phyloP scores from a whole-genome alignment of 1,140 invertebrate species.

The Sinella curviseta region DNA sequence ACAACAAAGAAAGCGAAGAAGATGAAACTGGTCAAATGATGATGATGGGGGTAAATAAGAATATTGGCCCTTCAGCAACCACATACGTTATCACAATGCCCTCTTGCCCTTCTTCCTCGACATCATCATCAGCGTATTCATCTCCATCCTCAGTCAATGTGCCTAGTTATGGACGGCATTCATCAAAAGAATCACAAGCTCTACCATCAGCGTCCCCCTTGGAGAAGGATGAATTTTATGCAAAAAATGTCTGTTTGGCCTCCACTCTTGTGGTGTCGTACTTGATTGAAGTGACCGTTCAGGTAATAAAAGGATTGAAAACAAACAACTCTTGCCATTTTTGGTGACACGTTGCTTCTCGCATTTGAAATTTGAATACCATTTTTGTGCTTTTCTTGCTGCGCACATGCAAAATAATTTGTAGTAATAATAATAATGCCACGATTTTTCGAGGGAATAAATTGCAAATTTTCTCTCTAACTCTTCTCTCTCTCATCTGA shows the following conservation, averaged over 20 bases:
- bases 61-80: no score
- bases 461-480: no score
- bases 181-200: background rate
- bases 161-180: background rate
- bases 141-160: no score
- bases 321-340: background rate
- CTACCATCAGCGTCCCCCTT: background rate
- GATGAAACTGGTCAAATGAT: background rate
- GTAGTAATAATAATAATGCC: no score
- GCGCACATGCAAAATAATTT: no score
- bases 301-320: slow-evolving; percentile 37
- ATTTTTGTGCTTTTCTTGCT: no score
- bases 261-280: slow-evolving; percentile 47
- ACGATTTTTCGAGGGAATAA: no score
- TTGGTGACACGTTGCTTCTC: no score
- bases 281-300: slow-evolving; percentile 47
- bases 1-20: background rate
- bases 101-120: background rate
- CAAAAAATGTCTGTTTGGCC: slow-evolving; percentile 43
- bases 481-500: no score
- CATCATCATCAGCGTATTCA: no score
- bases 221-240: slow-evolving; percentile 23
- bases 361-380: no score
- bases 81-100: background rate
- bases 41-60: no score